Base-by-base conservation (phyloP, 2,888 invertebrate species). In the Helobdella robusta region DNA sequence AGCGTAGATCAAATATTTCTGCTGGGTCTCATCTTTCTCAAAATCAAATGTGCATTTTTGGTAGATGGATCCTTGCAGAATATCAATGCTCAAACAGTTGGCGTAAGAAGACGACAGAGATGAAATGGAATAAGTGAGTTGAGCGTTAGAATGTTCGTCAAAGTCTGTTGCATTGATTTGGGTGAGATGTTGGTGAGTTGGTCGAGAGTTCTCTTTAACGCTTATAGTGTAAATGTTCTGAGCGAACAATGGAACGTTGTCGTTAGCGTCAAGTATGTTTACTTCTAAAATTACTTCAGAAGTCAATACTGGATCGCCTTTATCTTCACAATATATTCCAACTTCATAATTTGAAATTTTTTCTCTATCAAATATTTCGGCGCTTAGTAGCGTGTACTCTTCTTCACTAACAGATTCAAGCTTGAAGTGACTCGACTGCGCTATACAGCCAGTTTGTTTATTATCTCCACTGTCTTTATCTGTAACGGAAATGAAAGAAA, bases 271-370 rank as follows among this genome's bases (percentile, higher is more conserved):
- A 5, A 61, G 59, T 18, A 72, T 65, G 18, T 56, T 44, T n/a
- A 71, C 66, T 18, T 60, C 40, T 18, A 68, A 50, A 15, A 34
- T 32, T 11, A 48, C 58, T 15, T 46, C 35, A 23, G 69, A 54
- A 32, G 46, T 58, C 50, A 64, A 44, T 1, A 59, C n/a, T 8
- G 69, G 67, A 32, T 44, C 64, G 3, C 70, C 70, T 11, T 23
- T 58, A 60, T 71, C 71, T 8, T 60, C 20, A 35, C 70, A 70
- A 23, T 34, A 65, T 52, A 93, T 85, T 2, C 91, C 91, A 72
- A 93, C 82, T 81, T 92, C 92, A 76, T 93, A 93, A 80, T 89
- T 89, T 71, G 88, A 86, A 65, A 91, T 89, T 81, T 90, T 89
- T 81, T 93, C 93, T 67, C 93, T 85, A 79, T 93, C 92, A 70